These are phyloP conservation scores for Peucedramus taeniatus DNA, from an alignment of 2,113 vertebrate species.

Conservation along the genomic window DNA sequence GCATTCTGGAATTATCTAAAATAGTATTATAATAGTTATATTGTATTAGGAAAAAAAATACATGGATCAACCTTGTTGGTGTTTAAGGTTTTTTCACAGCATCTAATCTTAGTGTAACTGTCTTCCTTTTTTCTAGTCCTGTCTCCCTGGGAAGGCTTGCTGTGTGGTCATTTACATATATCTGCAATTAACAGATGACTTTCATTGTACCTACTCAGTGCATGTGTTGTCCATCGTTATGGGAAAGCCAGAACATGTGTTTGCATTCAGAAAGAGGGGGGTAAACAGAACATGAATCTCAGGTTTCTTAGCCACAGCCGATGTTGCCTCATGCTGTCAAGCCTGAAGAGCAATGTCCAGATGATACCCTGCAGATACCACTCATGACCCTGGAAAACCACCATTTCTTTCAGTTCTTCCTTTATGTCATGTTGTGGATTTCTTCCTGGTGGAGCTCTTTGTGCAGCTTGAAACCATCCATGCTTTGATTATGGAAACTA, in stretches of 20 bases:
- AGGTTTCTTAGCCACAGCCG: neutral
- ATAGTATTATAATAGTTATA: neutral
- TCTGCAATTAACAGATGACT: neutral
- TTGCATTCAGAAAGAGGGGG: neutral
- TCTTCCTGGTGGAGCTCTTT: neutral
- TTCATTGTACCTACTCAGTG: neutral
- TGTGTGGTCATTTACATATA: neutral
- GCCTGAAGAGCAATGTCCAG: neutral
- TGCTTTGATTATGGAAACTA: neutral
- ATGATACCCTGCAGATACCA: neutral
- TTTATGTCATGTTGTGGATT: neutral
- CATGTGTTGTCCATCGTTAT: neutral
- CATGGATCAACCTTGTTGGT: neutral
- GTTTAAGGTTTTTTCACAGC: neutral
- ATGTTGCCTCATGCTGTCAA: neutral
- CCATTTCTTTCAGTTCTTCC: neutral
- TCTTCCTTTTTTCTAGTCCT: neutral
- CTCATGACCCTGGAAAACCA: neutral
- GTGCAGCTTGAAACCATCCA: neutral
- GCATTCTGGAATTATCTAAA: neutral
- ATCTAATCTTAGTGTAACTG: neutral
- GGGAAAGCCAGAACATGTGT: slow-evolving; percentile 4
- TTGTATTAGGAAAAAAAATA: neutral
- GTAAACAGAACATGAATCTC: neutral
- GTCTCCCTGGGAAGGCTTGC: neutral